phyloP scores from a whole-genome alignment of 2,113 vertebrate genomes.

The Baryphthengus martii region DNA sequence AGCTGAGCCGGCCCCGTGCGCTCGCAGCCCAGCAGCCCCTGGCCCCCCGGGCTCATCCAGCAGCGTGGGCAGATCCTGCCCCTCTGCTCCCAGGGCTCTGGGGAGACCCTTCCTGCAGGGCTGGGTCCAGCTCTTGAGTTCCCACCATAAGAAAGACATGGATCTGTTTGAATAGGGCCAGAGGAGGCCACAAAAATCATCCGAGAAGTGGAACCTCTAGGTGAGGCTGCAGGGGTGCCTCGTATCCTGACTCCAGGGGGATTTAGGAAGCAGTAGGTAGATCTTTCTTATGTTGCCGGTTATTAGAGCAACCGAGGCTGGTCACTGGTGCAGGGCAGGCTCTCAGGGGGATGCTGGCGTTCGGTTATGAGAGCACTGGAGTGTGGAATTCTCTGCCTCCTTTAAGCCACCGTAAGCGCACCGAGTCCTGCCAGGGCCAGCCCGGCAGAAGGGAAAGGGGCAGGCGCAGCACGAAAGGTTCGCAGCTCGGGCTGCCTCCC shows the following conservation, averaged over 20 bases:
- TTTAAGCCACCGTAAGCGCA: too few species aligned
- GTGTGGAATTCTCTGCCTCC: neutral
- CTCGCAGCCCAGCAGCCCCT: too few species aligned
- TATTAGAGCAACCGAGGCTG: neutral
- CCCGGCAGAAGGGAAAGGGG: neutral
- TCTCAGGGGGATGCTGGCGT: neutral
- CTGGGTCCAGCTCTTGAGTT: too few species aligned
- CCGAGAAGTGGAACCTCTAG: too few species aligned
- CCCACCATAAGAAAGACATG: neutral
- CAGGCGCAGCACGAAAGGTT: neutral
- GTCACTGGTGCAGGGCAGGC: neutral
- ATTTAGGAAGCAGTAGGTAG: neutral
- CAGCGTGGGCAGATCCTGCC: neutral
- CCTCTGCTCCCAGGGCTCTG: neutral
- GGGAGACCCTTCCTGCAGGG: neutral
- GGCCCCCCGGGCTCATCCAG: neutral
- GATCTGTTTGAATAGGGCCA: neutral
- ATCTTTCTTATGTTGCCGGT: neutral
- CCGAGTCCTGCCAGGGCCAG: neutral
- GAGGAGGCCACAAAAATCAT: too few species aligned
- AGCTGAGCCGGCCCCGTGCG: neutral
- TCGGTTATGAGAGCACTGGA: too few species aligned
- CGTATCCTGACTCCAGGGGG: neutral
- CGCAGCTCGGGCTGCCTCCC: neutral
- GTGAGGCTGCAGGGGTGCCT: neutral